These are phyloP conservation scores for Leucopternis melanops DNA, from an alignment of 2,113 vertebrate genomes.

Conservation along the genomic window DNA sequence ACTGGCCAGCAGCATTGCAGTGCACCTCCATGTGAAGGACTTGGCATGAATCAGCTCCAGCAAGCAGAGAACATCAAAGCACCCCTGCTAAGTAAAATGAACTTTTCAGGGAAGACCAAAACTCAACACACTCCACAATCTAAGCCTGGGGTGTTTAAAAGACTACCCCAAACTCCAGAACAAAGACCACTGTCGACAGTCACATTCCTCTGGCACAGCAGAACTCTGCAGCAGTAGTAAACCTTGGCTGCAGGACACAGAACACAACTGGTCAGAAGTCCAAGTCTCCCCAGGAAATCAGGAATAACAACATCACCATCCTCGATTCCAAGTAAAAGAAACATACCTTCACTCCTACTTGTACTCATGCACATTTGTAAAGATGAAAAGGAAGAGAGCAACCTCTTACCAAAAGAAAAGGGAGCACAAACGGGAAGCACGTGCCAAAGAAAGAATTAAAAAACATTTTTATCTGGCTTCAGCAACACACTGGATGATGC, in stretches of 20 bases:
- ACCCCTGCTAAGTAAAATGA: not conserved
- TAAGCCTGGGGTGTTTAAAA: not conserved
- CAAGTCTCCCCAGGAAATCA: not conserved
- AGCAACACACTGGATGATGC: not conserved
- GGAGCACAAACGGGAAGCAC: not conserved
- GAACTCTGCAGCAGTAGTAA: not conserved
- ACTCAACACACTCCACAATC: not conserved
- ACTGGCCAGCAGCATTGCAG: not conserved
- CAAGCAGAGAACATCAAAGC: constrained; percentile 5
- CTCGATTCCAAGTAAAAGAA: not conserved
- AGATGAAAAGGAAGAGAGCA: not conserved
- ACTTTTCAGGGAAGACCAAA: not conserved
- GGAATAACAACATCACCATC: not conserved
- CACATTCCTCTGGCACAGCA: not conserved
- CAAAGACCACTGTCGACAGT: not conserved
- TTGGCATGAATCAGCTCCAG: not conserved
- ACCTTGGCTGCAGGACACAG: not conserved
- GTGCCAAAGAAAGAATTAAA: not conserved
- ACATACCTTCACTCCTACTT: not conserved
- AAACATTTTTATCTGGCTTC: not conserved
- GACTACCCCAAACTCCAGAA: not conserved
- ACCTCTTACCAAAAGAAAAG: not conserved
- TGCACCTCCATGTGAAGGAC: not conserved
- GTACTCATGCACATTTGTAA: not conserved
- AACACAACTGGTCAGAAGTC: not conserved